Evolutionary conservation across 2,888 invertebrate genomes (phyloP), one percentile per base, ranked within the genome.

Genomic region (Leptinotarsa peninsularis): DNA sequence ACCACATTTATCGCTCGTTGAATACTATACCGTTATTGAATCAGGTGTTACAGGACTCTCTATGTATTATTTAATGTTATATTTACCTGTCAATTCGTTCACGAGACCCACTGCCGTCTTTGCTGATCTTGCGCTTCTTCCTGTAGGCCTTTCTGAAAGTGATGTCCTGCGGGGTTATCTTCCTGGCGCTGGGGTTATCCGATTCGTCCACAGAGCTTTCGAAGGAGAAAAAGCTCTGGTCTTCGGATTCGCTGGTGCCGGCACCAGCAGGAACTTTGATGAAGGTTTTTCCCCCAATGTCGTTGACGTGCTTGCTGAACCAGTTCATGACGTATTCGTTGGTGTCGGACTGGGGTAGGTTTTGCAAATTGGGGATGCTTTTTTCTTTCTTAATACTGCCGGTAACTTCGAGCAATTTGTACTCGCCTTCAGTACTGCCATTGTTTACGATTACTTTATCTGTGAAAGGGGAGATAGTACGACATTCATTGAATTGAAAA

Each of bases 391-490:
- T 80, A 79, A 82, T 77, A 82, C 82, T 78, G 83, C 81, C 75
- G 74, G 81, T 79, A 78, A 84, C 86, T 58, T 85, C 81, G 66
- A 87, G 84, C 54, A 89, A 87, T 79, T 89, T 88, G 73, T 93
- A 93, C 87, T 93, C 92, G 10, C 91, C 93, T 49, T 92, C 87
- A 79, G 91, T 84, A 81, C 90, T 88, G 78, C 92, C 92, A 82
- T 91, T 91, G 71, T 91, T 91, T 79, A 93, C 87, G 82, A 93
- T 83, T 80, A 93, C 89, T 89, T 91, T 92, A 81, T 93, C 93
- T 93, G 89, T 4, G 90, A 88, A 56, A 10, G 54, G 60, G 27
- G n/a, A 71, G 27, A 52, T 21, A 52, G 15, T 10, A 4, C 52
- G 13, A 14, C 70, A 52, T 43, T 49, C 49, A 50, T 49, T 70